phyloP scores from a whole-genome alignment of 2,797 vertebrate species.

The Moxostoma hubbsi region DNA sequence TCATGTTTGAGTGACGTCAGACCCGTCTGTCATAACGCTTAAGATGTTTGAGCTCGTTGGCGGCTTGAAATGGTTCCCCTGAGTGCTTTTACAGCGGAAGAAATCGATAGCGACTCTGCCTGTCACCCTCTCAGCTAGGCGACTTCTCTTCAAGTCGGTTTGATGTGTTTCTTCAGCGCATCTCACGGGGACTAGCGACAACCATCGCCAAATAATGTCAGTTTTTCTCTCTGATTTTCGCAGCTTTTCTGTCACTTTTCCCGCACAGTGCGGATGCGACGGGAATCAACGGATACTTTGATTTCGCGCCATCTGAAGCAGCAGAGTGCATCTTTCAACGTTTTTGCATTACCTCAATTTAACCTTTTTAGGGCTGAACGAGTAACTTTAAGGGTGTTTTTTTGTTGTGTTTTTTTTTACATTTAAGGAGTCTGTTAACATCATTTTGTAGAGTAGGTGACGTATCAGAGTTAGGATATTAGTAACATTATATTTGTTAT shows the following conservation, averaged over 20 bases:
- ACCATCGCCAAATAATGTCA: conserved; percentile 39
- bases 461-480: conserved; percentile 1
- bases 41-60: conserved; percentile 40
- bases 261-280: conserved; percentile 10
- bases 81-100: conserved; percentile 49
- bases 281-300: conserved; percentile 40
- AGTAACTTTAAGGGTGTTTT: conserved; percentile 13
- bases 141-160: conserved; percentile 23
- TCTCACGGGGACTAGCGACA: conserved; percentile 29
- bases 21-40: conserved; percentile 48
- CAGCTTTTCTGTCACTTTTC: conserved; percentile 28
- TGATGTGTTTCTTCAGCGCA: conserved; percentile 42
- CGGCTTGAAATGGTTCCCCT: conserved; percentile 51
- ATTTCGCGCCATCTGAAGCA: conserved; percentile 35
- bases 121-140: conserved; percentile 43
- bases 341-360: conserved; percentile 31
- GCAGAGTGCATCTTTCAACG: background rate
- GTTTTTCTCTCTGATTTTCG: conserved; percentile 43
- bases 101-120: conserved; percentile 53
- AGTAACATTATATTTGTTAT: background rate
- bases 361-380: conserved; percentile 29
- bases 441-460: conserved; percentile 9
- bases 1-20: conserved; percentile 44
- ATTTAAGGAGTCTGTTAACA: background rate
- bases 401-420: too few relatives aligned